phyloP scores from a whole-genome alignment of 2,113 vertebrate genomes.

The Choloepus hoffmanni region DNA sequence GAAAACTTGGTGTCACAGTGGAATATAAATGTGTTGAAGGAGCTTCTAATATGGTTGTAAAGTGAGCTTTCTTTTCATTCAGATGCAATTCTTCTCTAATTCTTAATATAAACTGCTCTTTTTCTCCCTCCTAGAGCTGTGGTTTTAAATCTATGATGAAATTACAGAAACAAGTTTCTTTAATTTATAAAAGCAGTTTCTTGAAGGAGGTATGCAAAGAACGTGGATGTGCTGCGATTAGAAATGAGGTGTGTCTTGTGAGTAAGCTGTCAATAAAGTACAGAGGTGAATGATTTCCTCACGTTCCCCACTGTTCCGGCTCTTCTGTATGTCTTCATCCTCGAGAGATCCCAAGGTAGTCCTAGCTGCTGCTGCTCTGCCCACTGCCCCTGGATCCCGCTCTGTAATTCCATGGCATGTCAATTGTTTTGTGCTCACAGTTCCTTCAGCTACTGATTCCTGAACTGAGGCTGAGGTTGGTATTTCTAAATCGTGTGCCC shows the following conservation, averaged over 20 bases:
- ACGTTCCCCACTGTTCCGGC: not conserved
- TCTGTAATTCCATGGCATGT: not conserved
- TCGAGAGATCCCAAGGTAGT: not conserved
- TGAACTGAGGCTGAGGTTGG: not conserved
- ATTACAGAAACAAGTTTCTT: not conserved
- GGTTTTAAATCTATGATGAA: not conserved
- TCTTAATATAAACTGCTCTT: not conserved
- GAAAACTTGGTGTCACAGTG: not conserved
- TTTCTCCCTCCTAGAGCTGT: not conserved
- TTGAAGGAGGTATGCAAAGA: not conserved
- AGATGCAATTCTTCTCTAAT: not conserved
- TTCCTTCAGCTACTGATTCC: not conserved
- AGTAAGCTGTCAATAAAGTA: not conserved
- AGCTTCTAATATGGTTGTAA: not conserved
- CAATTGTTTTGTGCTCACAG: not conserved
- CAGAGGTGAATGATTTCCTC: not conserved
- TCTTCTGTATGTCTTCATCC: not conserved
- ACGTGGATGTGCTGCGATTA: fast-evolving
- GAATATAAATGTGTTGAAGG: fast-evolving
- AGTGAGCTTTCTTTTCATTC: not conserved
- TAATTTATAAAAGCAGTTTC: not conserved
- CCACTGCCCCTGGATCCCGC: not conserved
- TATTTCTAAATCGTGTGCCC: too few relatives aligned
- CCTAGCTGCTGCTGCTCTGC: not conserved
- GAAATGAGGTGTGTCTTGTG: not conserved